Base-by-base conservation (phyloP, 1,140 invertebrate species). In the Callitettix versicolor region DNA sequence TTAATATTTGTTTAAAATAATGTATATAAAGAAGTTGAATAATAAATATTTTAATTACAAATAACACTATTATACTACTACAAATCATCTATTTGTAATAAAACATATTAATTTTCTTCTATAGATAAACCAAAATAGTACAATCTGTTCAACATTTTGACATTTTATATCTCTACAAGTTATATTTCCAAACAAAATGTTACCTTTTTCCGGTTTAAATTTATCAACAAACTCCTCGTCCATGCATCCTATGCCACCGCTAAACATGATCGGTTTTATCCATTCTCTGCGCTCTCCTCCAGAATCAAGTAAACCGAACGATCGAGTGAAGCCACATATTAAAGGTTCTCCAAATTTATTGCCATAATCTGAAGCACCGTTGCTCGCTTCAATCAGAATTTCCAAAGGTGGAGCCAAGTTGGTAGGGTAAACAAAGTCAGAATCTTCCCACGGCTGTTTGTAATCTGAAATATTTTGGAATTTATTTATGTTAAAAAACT, bases 211-310 rank as follows among this genome's bases (percentile, higher is more conserved):
- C 5, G 90, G 80, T 46, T 71, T 64, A 12, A 80, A 66, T 73
- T 95, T 95, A 17, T 80, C 71, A 11, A 85, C 79, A 80, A 89
- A 84, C 46, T 71, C 67, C n/a, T 79, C 79, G 63, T 92, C 85
- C 74, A 98, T 85, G 11, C 83, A 85, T 5, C 95, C 95, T 57
- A 98, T 80, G 36, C 95, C 95, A 53, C 90, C 95, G 66, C 90
- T 95, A 62, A 98, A 98, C 95, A 99, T 97, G 54, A 99, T 98
- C 0, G 95, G 95, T 67, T 99, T 99, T 0, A 98, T 85, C 76
- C 87, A 99, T 71, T 98, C 95, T 55, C 89, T 77, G 49, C 94
- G 72, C 59, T 84, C 79, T 30, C 79, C 78, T 34, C 72, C 67
- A 0, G 71, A 68, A 63, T 88, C 77, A 0, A 73, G 71, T 63